Evolutionary conservation across 2,797 vertebrate genomes (phyloP).

Genomic region (Astyanax mexicanus): DNA sequence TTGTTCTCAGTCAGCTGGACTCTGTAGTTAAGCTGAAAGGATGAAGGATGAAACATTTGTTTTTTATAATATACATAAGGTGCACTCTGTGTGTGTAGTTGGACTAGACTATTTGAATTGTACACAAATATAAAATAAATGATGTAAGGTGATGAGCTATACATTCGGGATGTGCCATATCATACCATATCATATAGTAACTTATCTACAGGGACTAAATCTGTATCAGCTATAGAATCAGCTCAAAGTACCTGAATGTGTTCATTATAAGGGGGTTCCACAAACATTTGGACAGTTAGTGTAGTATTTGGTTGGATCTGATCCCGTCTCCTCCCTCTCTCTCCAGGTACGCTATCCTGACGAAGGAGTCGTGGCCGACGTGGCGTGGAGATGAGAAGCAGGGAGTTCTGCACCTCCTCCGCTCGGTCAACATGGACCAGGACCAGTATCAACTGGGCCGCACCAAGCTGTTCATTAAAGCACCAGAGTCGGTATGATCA

Average conservation of each 20-base stretch:
- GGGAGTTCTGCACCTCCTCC: conserved; percentile 91
- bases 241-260: too few species aligned
- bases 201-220: too few species aligned
- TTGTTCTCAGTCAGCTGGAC: background rate
- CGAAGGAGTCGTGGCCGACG: conserved; percentile 94
- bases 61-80: too few species aligned
- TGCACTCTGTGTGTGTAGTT: too few species aligned
- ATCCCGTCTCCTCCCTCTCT: background rate
- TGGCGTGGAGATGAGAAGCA: conserved; percentile 96
- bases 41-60: too few species aligned
- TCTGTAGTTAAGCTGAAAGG: background rate
- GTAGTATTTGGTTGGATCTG: background rate
- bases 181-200: too few species aligned
- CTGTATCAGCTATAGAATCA: too few species aligned
- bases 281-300: background rate
- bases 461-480: conserved; percentile 95
- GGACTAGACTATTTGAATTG: too few species aligned
- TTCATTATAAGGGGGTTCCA: too few species aligned
- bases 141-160: too few species aligned
- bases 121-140: too few species aligned
- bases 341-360: conserved; percentile 93
- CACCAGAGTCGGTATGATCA: conserved; percentile 91
- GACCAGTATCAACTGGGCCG: conserved; percentile 96
- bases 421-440: conserved; percentile 93
- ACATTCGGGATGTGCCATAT: too few species aligned